Conservation (phyloP, 2,888 invertebrate genomes). For the Sycophila texana region DNA sequence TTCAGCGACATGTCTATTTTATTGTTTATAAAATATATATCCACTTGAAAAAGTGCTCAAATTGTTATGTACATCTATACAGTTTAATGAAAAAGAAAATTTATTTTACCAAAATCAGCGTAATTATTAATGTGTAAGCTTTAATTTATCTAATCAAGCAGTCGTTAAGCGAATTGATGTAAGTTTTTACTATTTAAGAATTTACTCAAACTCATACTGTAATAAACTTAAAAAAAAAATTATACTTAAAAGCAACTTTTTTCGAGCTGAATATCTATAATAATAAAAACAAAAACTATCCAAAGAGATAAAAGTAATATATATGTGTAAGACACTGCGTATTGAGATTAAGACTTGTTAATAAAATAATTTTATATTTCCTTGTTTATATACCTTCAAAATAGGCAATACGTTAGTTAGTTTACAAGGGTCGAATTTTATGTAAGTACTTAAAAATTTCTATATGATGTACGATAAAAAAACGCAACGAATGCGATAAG, state of each 20-base stretch:
- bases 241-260: conserved; percentile 24
- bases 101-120: conserved; percentile 49
- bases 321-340: conserved; percentile 36
- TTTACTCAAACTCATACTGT: conserved; percentile 30
- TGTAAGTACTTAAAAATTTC: conserved; percentile 50
- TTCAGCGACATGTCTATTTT: conserved; percentile 2
- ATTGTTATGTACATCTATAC: conserved; percentile 52
- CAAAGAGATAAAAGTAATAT: conserved; percentile 56
- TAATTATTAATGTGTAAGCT: conserved; percentile 54
- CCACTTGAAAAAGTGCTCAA: conserved; percentile 20
- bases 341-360: conserved; percentile 58
- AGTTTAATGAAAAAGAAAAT: conserved; percentile 43
- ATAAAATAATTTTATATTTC: conserved; percentile 38
- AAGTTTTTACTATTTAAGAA: conserved; percentile 24
- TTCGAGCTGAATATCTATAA: conserved; percentile 29
- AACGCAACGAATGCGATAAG: conserved; percentile 47
- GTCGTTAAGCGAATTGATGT: conserved; percentile 36
- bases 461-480: conserved; percentile 25
- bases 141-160: conserved; percentile 53
- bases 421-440: conserved; percentile 32
- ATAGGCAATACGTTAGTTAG: conserved; percentile 12
- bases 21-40: conserved; percentile 47
- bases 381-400: conserved; percentile 40
- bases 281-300: conserved; percentile 40
- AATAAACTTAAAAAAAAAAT: conserved; percentile 21